These are phyloP conservation scores for Capitella teleta DNA, from an alignment of 1,140 invertebrate species.

Conservation along the genomic window DNA sequence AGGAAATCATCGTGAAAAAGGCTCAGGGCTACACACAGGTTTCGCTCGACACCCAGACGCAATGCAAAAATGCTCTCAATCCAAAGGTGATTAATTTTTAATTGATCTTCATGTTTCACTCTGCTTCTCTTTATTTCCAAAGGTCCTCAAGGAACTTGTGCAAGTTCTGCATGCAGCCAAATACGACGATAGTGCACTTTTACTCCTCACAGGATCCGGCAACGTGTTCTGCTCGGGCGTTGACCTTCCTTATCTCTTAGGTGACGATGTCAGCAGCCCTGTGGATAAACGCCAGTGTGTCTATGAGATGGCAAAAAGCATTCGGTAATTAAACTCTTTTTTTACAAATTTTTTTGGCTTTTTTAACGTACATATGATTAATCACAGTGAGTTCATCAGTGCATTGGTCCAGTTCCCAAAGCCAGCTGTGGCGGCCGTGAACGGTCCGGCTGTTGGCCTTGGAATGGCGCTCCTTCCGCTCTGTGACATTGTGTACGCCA, in stretches of 20 bases:
- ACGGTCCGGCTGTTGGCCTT: constrained; percentile 87
- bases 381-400: constrained; percentile 56
- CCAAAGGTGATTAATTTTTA: constrained; percentile 25
- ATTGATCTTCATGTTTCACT: not conserved
- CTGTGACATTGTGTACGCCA: constrained; percentile 80
- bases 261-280: constrained; percentile 33
- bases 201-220: constrained; percentile 34
- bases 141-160: constrained; percentile 37
- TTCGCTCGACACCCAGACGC: constrained; percentile 34
- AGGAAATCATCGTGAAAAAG: constrained; percentile 40
- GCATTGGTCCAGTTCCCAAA: constrained; percentile 80
- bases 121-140: not conserved
- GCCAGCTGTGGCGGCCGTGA: constrained; percentile 73
- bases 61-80: constrained; percentile 35
- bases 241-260: constrained; percentile 31
- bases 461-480: constrained; percentile 68
- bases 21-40: constrained; percentile 36
- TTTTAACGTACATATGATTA: not conserved
- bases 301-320: not conserved
- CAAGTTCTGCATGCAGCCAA: constrained; percentile 33
- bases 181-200: constrained; percentile 37
- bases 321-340: not conserved
- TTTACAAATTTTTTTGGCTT: not conserved
- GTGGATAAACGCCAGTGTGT: not conserved
- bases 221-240: constrained; percentile 23